Evolutionary conservation across 2,797 vertebrate species (phyloP).

Genomic region (Poliocrania exsul): DNA sequence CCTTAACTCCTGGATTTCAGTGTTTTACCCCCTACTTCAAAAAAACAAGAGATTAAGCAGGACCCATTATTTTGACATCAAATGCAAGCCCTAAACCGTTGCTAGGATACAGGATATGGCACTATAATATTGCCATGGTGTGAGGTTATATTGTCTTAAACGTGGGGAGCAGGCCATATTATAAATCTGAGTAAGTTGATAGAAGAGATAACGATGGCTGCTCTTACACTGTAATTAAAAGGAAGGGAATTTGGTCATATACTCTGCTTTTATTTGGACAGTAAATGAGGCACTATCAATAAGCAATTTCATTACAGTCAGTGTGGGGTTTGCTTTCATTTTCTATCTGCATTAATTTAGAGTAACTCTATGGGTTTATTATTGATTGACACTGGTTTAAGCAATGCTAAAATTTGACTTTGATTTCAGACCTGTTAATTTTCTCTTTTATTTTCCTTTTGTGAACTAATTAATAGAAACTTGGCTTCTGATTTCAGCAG

Average conservation of each 20-base stretch:
- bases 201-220: constrained; percentile 32
- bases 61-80: constrained; percentile 62
- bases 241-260: not conserved
- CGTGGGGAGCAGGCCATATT: not conserved
- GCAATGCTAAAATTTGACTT: not conserved
- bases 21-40: constrained; percentile 31
- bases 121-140: constrained; percentile 19
- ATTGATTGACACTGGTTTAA: not conserved
- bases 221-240: constrained; percentile 57
- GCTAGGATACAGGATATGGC: constrained; percentile 64
- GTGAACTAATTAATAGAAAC: not conserved
- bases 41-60: constrained; percentile 42
- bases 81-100: constrained; percentile 55
- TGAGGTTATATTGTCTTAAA: constrained; percentile 58
- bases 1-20: not conserved
- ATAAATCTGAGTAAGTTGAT: constrained; percentile 44
- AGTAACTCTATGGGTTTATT: not conserved
- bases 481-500: not conserved
- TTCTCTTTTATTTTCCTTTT: not conserved
- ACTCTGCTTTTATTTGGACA: constrained; percentile 21
- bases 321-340: constrained; percentile 23
- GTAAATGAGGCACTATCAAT: constrained; percentile 45
- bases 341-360: constrained; percentile 22
- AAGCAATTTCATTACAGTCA: constrained; percentile 44
- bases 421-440: not conserved